These are phyloP conservation scores for Eurytoma adleriae DNA, from an alignment of 2,888 invertebrate genomes.

Conservation along the genomic window DNA sequence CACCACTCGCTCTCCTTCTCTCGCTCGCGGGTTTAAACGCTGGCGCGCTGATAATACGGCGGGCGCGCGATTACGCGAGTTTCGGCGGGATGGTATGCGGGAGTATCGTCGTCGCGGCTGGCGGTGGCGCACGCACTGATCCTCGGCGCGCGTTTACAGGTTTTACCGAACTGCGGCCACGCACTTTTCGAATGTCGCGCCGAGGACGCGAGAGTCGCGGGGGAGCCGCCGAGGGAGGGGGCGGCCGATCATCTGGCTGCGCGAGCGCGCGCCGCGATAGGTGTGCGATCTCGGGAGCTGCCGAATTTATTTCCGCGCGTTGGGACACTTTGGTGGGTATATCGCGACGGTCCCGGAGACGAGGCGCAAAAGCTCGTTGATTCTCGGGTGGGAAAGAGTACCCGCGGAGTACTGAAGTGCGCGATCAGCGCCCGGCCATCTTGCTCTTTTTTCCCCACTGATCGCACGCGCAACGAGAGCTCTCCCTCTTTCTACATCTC, in stretches of 20 bases:
- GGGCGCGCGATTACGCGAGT: background rate
- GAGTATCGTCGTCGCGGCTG: background rate
- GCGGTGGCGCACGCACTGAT: too few species aligned
- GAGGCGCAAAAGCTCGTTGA: too few species aligned
- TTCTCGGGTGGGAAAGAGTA: too few species aligned
- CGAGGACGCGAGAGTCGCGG: slow-evolving; percentile 22
- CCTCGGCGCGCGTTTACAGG: background rate
- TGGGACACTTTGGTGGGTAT: too few species aligned
- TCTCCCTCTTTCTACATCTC: slow-evolving; percentile 17
- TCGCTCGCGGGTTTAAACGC: background rate
- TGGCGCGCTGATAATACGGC: background rate
- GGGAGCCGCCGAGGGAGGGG: slow-evolving; percentile 12
- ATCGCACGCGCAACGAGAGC: background rate
- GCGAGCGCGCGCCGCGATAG: too few species aligned
- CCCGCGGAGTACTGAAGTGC: too few species aligned
- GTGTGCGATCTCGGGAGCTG: too few species aligned
- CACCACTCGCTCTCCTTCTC: background rate
- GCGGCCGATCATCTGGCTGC: slow-evolving; percentile 44
- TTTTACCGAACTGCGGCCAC: background rate
- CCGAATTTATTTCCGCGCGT: too few species aligned
- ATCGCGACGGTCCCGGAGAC: too few species aligned
- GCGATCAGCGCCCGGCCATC: slow-evolving; percentile 75
- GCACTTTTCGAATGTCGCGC: slow-evolving; percentile 51
- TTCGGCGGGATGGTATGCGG: background rate
- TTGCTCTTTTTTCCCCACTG: slow-evolving; percentile 67